Evolutionary conservation across 1,140 invertebrate genomes (phyloP).

Genomic region (Bursaphelenchus mucronatus): DNA sequence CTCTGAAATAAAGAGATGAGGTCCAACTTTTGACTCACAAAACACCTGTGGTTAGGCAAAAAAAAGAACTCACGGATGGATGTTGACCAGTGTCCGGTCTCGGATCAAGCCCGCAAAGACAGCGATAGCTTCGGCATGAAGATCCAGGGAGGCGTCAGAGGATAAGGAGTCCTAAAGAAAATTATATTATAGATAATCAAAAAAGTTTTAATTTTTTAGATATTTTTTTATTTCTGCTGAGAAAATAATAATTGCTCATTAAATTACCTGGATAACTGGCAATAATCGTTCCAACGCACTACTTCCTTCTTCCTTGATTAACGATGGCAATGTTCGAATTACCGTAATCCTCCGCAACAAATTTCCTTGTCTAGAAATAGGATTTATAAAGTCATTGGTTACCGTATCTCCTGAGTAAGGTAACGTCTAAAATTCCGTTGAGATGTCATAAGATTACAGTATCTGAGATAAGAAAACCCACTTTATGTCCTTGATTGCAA

Average conservation of each 20-base stretch:
- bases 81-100: constrained; percentile 27
- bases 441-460: neutral
- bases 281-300: constrained; percentile 34
- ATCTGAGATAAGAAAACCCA: constrained; percentile 3
- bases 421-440: too few relatives aligned
- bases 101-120: constrained; percentile 36
- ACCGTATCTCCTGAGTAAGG: neutral
- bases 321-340: constrained; percentile 34
- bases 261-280: constrained; percentile 37
- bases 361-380: constrained; percentile 37
- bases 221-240: neutral
- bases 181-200: neutral
- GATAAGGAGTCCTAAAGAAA: constrained; percentile 26
- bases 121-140: constrained; percentile 44
- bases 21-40: constrained; percentile 27
- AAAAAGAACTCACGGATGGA: constrained; percentile 37
- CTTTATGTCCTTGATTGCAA: constrained; percentile 19
- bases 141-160: constrained; percentile 41
- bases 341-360: constrained; percentile 40
- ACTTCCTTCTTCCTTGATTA: constrained; percentile 32
- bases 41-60: neutral
- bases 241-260: too few relatives aligned
- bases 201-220: neutral
- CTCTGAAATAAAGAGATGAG: constrained; percentile 27
- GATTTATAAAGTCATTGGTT: neutral